Evolutionary conservation across 2,113 vertebrate genomes (phyloP).

Genomic region (Lonchura striata): DNA sequence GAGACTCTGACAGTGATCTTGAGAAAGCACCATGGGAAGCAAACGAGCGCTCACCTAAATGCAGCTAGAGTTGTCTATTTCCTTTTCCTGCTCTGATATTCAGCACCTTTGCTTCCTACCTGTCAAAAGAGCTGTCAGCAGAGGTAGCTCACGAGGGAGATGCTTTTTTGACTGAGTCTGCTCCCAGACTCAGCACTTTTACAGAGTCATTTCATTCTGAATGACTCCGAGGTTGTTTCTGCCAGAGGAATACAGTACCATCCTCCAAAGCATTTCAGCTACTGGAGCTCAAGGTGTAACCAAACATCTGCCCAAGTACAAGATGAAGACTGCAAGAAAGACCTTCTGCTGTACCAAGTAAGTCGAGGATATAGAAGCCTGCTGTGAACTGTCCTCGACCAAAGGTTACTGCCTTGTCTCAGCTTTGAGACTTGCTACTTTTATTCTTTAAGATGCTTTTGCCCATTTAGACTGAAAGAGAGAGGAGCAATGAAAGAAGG

Average conservation of each 20-base stretch:
- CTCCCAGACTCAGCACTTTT: neutral
- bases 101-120: neutral
- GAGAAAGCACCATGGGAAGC: slow-evolving; percentile 27
- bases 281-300: neutral
- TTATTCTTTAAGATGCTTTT: neutral
- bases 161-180: neutral
- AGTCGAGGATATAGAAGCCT: neutral
- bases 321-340: neutral
- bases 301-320: neutral
- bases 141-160: neutral
- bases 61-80: slow-evolving; percentile 23
- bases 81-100: slow-evolving; percentile 10
- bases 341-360: neutral
- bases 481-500: neutral
- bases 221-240: neutral
- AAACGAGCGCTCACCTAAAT: slow-evolving; percentile 39
- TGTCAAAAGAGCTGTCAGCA: slow-evolving; percentile 20
- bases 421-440: neutral
- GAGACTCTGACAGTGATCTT: slow-evolving; percentile 26
- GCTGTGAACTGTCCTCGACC: neutral
- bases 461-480: neutral
- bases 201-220: neutral
- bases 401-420: neutral
- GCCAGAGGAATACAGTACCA: neutral
- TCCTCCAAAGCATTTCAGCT: neutral